Percentiles rank a stretch among this genome's conserved stretches.
Evolutionary conservation across 2,797 vertebrate species (phyloP).

Genomic region (Lophius americanus): DNA sequence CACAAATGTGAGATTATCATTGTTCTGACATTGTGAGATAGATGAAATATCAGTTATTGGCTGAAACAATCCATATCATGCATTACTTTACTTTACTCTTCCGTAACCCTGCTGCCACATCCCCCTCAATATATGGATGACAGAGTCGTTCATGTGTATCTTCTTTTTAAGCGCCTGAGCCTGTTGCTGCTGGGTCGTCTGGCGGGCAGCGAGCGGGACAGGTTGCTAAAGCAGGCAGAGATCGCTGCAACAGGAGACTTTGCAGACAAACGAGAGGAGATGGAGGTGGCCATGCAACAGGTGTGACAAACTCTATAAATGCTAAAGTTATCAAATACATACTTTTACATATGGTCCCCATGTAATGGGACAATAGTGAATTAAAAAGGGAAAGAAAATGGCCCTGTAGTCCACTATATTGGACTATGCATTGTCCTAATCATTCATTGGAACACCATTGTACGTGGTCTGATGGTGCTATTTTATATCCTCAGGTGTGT

Average conservation of each 20-base stretch:
- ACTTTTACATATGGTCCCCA: neutral
- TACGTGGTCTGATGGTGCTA: conserved; percentile 21
- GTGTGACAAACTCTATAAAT: conserved; percentile 65
- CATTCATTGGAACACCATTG: conserved; percentile 17
- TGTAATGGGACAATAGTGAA: neutral
- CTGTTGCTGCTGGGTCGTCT: conserved; percentile 91
- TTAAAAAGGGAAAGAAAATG: neutral
- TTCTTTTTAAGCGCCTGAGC: conserved; percentile 85
- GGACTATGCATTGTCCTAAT: neutral
- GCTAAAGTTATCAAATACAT: neutral
- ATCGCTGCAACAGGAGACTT: conserved; percentile 82
- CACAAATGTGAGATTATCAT: no score
- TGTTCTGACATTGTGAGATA: no score
- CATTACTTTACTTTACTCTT: neutral
- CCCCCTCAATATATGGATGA: neutral
- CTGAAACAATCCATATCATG: no score
- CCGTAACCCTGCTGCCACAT: neutral
- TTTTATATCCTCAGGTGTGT: conserved; percentile 86
- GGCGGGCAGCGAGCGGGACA: conserved; percentile 89
- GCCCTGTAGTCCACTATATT: neutral
- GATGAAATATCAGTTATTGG: no score
- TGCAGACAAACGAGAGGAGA: conserved; percentile 89
- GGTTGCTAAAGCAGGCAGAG: conserved; percentile 90
- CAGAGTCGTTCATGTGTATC: neutral
- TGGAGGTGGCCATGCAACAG: conserved; percentile 95